Percentiles rank a stretch among this genome's conserved stretches.
Conservation (phyloP, 2,797 vertebrate species). For the Potorous gilbertii region DNA sequence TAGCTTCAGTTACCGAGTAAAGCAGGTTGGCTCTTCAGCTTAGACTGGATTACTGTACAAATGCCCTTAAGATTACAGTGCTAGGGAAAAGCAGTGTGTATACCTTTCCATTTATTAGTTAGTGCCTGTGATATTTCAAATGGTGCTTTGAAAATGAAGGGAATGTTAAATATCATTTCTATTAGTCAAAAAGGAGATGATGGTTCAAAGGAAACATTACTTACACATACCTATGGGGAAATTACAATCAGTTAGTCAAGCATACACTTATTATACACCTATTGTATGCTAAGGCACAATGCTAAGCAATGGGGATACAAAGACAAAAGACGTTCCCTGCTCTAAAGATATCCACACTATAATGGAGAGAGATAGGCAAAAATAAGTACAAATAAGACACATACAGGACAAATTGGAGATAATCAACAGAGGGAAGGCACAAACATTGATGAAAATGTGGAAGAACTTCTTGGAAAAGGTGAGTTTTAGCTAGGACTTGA, state of each 20-base stretch:
- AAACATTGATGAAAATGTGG: background rate
- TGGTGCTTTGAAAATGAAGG: slow-evolving; percentile 56
- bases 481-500: background rate
- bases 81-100: slow-evolving; percentile 30
- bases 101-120: slow-evolving; percentile 6
- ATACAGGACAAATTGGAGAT: background rate
- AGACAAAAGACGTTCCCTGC: background rate
- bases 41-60: slow-evolving; percentile 58
- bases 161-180: slow-evolving; percentile 48
- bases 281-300: background rate
- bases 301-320: background rate
- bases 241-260: slow-evolving; percentile 47
- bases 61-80: slow-evolving; percentile 40
- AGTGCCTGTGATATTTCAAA: slow-evolving; percentile 40
- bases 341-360: background rate
- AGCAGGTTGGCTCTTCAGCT: slow-evolving; percentile 40
- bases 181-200: slow-evolving; percentile 38
- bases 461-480: background rate
- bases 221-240: slow-evolving; percentile 64
- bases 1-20: slow-evolving; percentile 41
- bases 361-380: background rate
- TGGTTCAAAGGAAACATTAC: slow-evolving; percentile 61
- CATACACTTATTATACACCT: background rate
- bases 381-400: background rate
- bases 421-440: background rate